A percentile compares a stretch with the other conserved stretches of the same genome.
Evolutionary conservation across 2,888 invertebrate species (phyloP).

Genomic region (Tethea ocularis): DNA sequence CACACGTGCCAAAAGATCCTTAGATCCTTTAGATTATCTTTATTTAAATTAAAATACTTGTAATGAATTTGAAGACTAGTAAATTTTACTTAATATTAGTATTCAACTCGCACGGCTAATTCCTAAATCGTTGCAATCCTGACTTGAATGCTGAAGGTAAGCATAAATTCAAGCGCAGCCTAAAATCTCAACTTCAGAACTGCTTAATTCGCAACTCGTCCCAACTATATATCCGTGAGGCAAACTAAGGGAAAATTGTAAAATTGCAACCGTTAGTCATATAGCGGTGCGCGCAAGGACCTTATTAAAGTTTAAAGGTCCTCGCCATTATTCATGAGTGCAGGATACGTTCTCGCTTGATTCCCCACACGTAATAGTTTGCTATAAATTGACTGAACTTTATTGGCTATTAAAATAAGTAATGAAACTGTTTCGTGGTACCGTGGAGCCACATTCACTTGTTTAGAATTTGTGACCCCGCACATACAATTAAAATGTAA

Average conservation of each 20-base stretch:
- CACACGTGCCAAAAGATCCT: too few species aligned
- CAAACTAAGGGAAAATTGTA: constrained; percentile 55
- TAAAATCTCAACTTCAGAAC: constrained; percentile 23
- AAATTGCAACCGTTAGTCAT: constrained; percentile 64
- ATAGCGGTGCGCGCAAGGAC: constrained; percentile 46
- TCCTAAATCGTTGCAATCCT: constrained; percentile 4
- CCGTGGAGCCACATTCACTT: constrained; percentile 14
- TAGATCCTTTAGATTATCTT: too few species aligned
- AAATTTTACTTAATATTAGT: background rate
- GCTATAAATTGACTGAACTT: constrained; percentile 75
- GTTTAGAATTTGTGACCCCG: constrained; percentile 11
- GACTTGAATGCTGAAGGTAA: background rate
- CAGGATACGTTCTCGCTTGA: constrained; percentile 60
- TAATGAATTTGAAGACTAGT: background rate
- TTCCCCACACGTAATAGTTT: constrained; percentile 72
- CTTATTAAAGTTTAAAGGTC: constrained; percentile 78
- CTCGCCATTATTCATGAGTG: constrained; percentile 69
- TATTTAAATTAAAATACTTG: too few species aligned
- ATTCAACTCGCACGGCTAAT: constrained; percentile 8
- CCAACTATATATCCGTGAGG: constrained; percentile 36
- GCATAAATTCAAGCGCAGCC: constrained; percentile 1
- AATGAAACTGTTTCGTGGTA: constrained; percentile 68
- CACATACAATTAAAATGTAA: constrained; percentile 8
- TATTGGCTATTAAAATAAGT: constrained; percentile 81
- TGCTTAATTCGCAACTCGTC: constrained; percentile 43